Conservation (phyloP, 2,113 vertebrate species). For the Onychorhynchus coronatus region DNA sequence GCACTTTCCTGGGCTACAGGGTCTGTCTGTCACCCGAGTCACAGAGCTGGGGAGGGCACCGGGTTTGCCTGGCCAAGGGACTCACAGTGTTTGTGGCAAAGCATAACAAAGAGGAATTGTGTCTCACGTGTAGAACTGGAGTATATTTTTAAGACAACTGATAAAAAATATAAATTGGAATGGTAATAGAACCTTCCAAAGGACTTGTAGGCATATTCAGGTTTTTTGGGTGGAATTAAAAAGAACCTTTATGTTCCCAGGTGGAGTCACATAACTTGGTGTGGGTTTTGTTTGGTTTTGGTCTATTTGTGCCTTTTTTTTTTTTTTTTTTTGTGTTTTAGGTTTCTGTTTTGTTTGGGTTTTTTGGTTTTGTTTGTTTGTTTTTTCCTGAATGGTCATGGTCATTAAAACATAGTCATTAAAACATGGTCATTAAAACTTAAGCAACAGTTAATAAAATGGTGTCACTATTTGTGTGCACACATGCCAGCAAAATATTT, state of each 20-base stretch:
- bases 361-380: too few species aligned
- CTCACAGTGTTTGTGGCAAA: background rate
- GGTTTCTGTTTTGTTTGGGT: too few species aligned
- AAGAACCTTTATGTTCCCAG: background rate
- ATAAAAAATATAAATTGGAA: background rate
- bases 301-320: background rate
- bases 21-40: background rate
- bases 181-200: background rate
- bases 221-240: background rate
- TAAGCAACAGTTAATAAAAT: background rate
- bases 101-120: background rate
- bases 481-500: background rate
- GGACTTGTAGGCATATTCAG: background rate
- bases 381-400: background rate
- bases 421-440: background rate
- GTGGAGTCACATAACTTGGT: background rate
- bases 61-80: background rate
- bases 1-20: background rate
- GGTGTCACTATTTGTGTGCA: background rate
- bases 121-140: rapidly evolving
- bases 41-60: rapidly evolving
- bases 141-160: background rate
- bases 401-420: background rate
- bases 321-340: too few species aligned
- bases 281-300: too few species aligned